A percentile compares a stretch with the other conserved stretches of the same genome.
phyloP scores from a whole-genome alignment of 2,113 vertebrate species.

The Tiliqua scincoides region DNA sequence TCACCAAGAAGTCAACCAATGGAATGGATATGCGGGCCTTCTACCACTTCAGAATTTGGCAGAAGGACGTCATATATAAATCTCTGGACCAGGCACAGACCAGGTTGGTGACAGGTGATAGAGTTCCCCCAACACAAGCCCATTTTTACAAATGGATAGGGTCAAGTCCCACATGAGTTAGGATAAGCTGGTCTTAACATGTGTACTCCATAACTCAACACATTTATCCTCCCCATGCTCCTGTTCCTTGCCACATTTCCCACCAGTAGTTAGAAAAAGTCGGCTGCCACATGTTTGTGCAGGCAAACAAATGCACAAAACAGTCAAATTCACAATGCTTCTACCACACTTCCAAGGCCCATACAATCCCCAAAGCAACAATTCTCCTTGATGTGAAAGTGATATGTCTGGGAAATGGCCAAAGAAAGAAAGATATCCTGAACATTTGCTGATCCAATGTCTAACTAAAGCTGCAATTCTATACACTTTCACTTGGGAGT shows the following conservation, averaged over 20 bases:
- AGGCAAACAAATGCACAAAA: background rate
- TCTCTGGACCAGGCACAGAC: background rate
- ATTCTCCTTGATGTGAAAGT: background rate
- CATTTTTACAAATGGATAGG: background rate
- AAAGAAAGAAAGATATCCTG: background rate
- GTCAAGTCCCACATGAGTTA: background rate
- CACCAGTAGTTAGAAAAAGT: background rate
- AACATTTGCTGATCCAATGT: background rate
- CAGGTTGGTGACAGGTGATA: background rate
- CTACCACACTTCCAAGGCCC: background rate
- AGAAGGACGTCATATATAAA: background rate
- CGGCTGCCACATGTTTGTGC: background rate
- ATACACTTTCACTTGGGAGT: too few relatives aligned
- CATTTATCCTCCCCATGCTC: background rate
- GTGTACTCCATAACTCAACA: background rate
- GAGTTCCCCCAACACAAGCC: background rate
- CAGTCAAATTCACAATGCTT: background rate
- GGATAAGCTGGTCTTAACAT: background rate
- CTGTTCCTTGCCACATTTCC: background rate
- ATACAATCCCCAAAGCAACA: background rate
- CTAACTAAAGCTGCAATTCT: background rate
- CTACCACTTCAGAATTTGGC: background rate
- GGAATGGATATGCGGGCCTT: background rate
- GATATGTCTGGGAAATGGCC: background rate
- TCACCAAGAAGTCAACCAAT: too few relatives aligned